phyloP scores from a whole-genome alignment of 2,888 invertebrate genomes.

The Pristionchus maxplancki region DNA sequence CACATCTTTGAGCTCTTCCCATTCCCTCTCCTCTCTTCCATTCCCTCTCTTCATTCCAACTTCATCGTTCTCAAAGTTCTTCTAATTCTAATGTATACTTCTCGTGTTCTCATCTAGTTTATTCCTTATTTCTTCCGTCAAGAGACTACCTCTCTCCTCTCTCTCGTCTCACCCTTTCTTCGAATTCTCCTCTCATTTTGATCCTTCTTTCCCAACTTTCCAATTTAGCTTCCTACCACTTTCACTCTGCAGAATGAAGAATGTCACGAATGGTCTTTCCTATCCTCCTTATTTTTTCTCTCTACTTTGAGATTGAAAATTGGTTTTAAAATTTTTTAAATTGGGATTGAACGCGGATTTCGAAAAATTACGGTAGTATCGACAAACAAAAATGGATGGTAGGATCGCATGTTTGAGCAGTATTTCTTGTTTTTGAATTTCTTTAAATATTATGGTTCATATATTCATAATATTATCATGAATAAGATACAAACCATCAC shows the following conservation, averaged over 20 bases:
- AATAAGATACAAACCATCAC: too few relatives aligned
- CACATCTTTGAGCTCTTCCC: not conserved
- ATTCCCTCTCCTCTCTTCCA: not conserved
- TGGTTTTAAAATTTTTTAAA: too few relatives aligned
- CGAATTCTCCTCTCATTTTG: constrained; percentile 38
- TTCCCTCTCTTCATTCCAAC: not conserved
- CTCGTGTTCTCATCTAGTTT: constrained; percentile 11
- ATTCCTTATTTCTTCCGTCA: not conserved
- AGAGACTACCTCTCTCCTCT: not conserved
- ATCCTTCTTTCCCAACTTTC: not conserved
- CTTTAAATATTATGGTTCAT: too few relatives aligned
- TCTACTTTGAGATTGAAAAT: too few relatives aligned
- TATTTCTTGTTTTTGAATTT: too few relatives aligned
- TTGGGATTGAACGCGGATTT: too few relatives aligned
- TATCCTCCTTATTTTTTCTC: not conserved
- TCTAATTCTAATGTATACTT: not conserved
- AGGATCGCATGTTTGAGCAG: too few relatives aligned
- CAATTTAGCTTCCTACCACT: not conserved
- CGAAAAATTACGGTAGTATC: too few relatives aligned
- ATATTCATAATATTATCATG: too few relatives aligned
- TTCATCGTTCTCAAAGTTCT: not conserved
- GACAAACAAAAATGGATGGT: too few relatives aligned
- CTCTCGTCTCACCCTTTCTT: not conserved
- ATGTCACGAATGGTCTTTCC: not conserved
- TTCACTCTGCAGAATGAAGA: not conserved